phyloP scores from a whole-genome alignment of 1,140 invertebrate genomes.

The Tribolium madens region DNA sequence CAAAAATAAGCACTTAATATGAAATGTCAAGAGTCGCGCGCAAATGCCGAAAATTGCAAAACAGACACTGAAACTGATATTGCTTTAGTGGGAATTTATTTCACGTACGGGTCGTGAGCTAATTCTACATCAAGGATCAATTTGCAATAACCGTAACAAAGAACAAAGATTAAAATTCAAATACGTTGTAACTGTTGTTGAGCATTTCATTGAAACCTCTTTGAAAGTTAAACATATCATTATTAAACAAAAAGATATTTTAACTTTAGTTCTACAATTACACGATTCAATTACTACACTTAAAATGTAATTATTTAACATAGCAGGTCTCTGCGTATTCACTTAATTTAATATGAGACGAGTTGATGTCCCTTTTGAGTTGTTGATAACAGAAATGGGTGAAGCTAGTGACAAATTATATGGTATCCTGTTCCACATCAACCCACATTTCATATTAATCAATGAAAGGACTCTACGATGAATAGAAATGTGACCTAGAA shows the following conservation, averaged over 20 bases:
- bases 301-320: constrained; percentile 28
- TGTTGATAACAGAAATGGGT: constrained; percentile 18
- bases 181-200: background rate
- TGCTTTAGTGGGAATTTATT: too few species aligned
- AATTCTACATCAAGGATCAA: background rate
- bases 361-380: constrained; percentile 8
- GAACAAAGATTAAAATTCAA: background rate
- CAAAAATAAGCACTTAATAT: too few species aligned
- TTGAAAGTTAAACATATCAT: background rate
- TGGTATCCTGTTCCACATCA: constrained; percentile 11
- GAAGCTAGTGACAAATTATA: constrained; percentile 9
- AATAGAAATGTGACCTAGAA: background rate
- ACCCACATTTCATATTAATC: constrained; percentile 8
- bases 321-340: background rate
- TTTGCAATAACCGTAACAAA: background rate
- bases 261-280: background rate
- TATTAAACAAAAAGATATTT: constrained; percentile 10
- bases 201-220: background rate
- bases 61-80: too few species aligned
- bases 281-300: constrained; percentile 20
- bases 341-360: constrained; percentile 13
- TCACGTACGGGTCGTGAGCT: background rate
- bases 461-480: background rate
- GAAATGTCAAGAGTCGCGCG: too few species aligned
- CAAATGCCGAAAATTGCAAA: too few species aligned